These are phyloP conservation scores for Temnothorax curvispinosus DNA, from an alignment of 1,140 invertebrate genomes.

Conservation along the genomic window DNA sequence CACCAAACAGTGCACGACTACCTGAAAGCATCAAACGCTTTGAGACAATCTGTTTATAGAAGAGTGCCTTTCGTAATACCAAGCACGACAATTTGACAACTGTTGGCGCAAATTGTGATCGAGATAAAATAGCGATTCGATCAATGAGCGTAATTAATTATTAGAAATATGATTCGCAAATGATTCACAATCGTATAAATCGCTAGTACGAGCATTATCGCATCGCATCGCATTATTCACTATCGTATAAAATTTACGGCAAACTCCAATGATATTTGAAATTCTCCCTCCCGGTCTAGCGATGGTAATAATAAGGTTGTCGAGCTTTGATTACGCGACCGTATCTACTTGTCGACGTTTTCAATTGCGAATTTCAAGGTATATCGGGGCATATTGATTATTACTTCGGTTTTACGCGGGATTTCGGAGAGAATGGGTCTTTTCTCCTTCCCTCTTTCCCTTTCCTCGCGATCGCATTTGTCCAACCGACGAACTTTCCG, in stretches of 20 bases:
- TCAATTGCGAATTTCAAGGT: conserved; percentile 21
- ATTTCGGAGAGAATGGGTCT: not conserved
- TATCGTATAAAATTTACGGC: not conserved
- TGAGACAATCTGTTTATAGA: conserved; percentile 34
- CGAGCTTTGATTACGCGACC: conserved; percentile 19
- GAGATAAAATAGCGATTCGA: not conserved
- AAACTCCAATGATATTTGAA: not conserved
- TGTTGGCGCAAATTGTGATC: not conserved
- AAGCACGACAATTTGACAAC: not conserved
- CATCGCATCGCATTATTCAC: not conserved
- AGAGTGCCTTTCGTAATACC: not conserved
- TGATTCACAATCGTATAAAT: not conserved
- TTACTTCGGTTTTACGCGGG: conserved; percentile 4
- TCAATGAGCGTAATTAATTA: not conserved
- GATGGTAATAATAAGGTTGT: conserved; percentile 24
- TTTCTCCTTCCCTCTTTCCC: not conserved
- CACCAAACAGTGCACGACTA: conserved; percentile 38
- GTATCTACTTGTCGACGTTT: conserved; percentile 9
- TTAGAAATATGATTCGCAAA: not conserved
- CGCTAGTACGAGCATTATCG: not conserved
- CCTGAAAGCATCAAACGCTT: not conserved
- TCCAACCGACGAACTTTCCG: not conserved
- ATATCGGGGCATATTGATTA: not conserved
- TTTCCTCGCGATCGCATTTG: not conserved
- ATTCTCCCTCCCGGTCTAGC: not conserved